Conservation (phyloP, 37 sponge, comb jelly and placozoan species). For the Trichoplax adhaerens region DNA sequence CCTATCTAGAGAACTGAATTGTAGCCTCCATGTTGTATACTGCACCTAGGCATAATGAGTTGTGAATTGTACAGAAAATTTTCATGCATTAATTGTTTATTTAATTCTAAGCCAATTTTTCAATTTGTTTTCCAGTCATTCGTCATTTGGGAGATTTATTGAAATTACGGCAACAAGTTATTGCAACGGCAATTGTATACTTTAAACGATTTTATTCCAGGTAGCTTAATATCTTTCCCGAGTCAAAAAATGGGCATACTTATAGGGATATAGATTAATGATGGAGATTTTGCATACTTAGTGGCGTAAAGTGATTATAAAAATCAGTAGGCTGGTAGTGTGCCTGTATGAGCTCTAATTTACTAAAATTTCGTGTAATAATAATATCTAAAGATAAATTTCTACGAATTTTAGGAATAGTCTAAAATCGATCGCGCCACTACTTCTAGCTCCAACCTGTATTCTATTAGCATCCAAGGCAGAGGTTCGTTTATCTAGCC, state of each 20-base stretch:
- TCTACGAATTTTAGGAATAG: slow-evolving; percentile 21
- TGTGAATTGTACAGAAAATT: not conserved
- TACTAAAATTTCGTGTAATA: no score
- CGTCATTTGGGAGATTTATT: slow-evolving; percentile 16
- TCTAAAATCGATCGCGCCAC: slow-evolving; percentile 72
- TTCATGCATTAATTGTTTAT: not conserved
- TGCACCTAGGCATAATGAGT: not conserved
- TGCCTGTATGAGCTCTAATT: no score
- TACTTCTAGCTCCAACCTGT: slow-evolving; percentile 82
- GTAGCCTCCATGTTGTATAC: not conserved
- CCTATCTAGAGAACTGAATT: not conserved
- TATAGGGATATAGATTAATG: no score
- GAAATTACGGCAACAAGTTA: slow-evolving; percentile 56
- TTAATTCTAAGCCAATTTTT: not conserved
- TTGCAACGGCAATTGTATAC: slow-evolving; percentile 92
- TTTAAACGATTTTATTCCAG: slow-evolving; percentile 79
- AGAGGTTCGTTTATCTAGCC: slow-evolving; percentile 4
- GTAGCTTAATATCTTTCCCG: not conserved
- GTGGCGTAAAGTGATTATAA: no score
- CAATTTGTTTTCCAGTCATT: slow-evolving; percentile 1
- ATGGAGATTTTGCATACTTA: no score
- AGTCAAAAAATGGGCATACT: no score
- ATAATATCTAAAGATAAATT: no score
- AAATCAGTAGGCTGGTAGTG: no score
- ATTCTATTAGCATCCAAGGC: slow-evolving; percentile 85